A percentile compares a stretch with the other conserved stretches of the same genome.
Evolutionary conservation across 2,888 invertebrate species (phyloP).

Genomic region (Drosophila prolongata): DNA sequence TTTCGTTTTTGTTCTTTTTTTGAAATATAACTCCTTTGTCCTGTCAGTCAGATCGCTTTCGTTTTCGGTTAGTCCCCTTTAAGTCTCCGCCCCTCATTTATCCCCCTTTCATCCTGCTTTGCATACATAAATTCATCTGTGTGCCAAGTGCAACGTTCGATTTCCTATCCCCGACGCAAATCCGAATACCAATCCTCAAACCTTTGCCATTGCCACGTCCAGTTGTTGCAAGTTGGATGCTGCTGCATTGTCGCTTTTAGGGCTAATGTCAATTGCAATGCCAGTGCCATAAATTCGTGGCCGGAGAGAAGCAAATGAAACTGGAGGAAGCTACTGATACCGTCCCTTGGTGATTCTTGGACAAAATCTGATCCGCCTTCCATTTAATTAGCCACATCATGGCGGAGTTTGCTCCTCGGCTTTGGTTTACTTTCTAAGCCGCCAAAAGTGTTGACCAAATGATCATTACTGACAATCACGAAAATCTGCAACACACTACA

Average conservation of each 20-base stretch:
- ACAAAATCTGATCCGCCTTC: constrained; percentile 53
- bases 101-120: constrained; percentile 67
- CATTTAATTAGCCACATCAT: constrained; percentile 67
- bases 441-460: constrained; percentile 56
- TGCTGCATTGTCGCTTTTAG: constrained; percentile 70
- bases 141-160: constrained; percentile 48
- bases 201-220: constrained; percentile 26
- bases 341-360: constrained; percentile 25
- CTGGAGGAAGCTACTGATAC: constrained; percentile 20
- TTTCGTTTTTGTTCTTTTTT: constrained; percentile 72
- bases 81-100: constrained; percentile 15
- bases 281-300: constrained; percentile 70
- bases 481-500: constrained; percentile 49
- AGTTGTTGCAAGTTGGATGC: constrained; percentile 31
- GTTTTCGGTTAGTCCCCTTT: constrained; percentile 58
- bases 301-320: constrained; percentile 1
- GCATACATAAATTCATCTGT: constrained; percentile 84
- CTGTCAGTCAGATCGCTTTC: constrained; percentile 81
- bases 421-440: constrained; percentile 28
- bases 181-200: constrained; percentile 5
- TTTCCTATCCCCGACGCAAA: constrained; percentile 1
- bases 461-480: constrained; percentile 81
- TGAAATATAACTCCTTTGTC: constrained; percentile 83
- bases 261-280: constrained; percentile 75
- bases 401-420: constrained; percentile 10